Base-by-base conservation (phyloP, 2,797 vertebrate genomes). In the Gila robusta region DNA sequence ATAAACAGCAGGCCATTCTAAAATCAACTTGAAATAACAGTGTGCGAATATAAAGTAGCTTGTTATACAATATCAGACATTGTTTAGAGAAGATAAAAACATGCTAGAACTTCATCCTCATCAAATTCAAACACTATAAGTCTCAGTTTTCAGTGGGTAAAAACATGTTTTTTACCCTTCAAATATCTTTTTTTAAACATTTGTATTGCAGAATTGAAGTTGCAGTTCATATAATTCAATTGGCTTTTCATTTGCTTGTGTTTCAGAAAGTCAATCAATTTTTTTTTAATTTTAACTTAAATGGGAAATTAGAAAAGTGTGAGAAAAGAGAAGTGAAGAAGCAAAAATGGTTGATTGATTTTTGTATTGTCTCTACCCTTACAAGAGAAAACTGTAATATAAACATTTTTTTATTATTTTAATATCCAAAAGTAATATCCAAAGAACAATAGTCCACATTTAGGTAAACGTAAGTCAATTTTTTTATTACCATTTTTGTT, bases 11-110 rank as follows among this genome's bases (percentile, higher is more conserved):
- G 35, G 56, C 47, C 70, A 44, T 39, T 83, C 47, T 66, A 26
- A 76, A 84, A 76, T 80, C 70, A 80, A 80, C 59, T 66, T 88
- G 26, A 87, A 74, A 76, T 32, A 89, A 78, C 54, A 78, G 35
- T 59, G 66, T 37, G 79, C 73, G 64, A 78, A 66, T 66, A 76
- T 77, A 28, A 84, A 67, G 44, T 28, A 16, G 62, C 28, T 49
- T 47, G 39, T 66, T 74, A 47, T 26, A 47, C 81, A 72, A 62
- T 47, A 64, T 41, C 21, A 72, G 54, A 2, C 7, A 35, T 82
- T 73, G 52, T 73, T 82, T 59, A 64, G 35, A 26, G n/a, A 73
- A 64, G 54, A 32, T 73, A 56, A 32, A 41, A 82, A 73, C 70
- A 73, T 73, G 52, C 37, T 72, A 39, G 32, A 17, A 26, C 67